Percentiles rank a stretch among this genome's conserved stretches.
Conservation (phyloP, 2,888 invertebrate species). For the Osmoderma eremita region DNA sequence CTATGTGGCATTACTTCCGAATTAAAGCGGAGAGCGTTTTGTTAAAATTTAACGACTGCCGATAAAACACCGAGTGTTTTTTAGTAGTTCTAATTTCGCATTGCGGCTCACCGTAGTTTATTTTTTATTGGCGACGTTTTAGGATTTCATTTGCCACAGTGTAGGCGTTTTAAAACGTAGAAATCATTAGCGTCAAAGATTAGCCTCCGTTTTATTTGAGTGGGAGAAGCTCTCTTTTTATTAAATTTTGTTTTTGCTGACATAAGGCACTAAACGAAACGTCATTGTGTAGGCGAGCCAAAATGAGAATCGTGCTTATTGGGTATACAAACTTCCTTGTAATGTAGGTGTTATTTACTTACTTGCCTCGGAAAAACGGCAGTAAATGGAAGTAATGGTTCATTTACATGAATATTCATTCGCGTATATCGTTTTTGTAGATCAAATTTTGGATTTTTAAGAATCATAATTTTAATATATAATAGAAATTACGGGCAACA, state of each 20-base stretch:
- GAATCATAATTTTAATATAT: too few relatives aligned
- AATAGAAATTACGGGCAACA: too few relatives aligned
- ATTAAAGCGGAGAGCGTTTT: constrained; percentile 24
- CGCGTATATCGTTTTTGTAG: too few relatives aligned
- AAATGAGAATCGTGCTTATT: not conserved
- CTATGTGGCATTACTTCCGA: constrained; percentile 19
- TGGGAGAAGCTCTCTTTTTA: constrained; percentile 48
- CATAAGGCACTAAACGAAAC: constrained; percentile 51
- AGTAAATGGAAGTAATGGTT: too few relatives aligned
- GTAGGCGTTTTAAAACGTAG: constrained; percentile 47
- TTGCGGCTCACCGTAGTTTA: constrained; percentile 39
- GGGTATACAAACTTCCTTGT: not conserved
- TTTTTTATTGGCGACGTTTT: constrained; percentile 28
- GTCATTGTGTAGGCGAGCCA: too few relatives aligned
- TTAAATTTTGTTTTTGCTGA: constrained; percentile 55
- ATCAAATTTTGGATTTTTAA: too few relatives aligned
- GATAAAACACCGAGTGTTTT: constrained; percentile 43
- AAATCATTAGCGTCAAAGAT: constrained; percentile 56
- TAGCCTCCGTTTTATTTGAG: constrained; percentile 46
- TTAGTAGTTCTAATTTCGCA: constrained; percentile 41
- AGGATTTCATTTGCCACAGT: constrained; percentile 29
- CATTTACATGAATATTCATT: too few relatives aligned
- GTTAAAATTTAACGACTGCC: constrained; percentile 40
- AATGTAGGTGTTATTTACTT: too few relatives aligned
- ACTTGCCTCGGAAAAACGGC: too few relatives aligned